Evolutionary conservation across 2,797 vertebrate species (phyloP).

Genomic region (Chiloscyllium punctatum): DNA sequence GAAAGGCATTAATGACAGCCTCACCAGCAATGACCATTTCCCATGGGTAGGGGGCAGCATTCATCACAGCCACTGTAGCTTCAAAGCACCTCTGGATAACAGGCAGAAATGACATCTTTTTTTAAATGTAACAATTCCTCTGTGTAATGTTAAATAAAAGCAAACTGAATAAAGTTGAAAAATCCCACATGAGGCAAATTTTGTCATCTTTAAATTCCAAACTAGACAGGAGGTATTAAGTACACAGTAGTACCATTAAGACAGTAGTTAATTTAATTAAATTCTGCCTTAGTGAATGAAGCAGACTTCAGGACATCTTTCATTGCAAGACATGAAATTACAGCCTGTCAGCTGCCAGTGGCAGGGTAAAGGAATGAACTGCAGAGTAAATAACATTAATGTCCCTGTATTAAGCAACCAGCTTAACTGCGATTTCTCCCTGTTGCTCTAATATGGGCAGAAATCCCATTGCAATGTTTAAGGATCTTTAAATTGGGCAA

Average conservation of each 20-base stretch:
- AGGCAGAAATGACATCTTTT: not conserved
- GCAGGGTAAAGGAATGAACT: slow-evolving; percentile 91
- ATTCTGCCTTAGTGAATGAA: slow-evolving; percentile 99
- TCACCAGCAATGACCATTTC: not conserved
- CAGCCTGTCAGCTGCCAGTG: slow-evolving; percentile 96
- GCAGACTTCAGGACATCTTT: slow-evolving; percentile 99
- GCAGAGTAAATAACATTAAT: slow-evolving; percentile 92
- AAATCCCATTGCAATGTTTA: not conserved
- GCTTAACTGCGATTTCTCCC: slow-evolving; percentile 70
- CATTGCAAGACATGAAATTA: slow-evolving; percentile 99
- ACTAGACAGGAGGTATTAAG: slow-evolving; percentile 90
- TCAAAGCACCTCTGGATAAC: not conserved
- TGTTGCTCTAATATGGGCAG: not conserved
- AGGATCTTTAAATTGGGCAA: not conserved
- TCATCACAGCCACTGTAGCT: not conserved
- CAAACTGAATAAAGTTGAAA: slow-evolving; percentile 45
- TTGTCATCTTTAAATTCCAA: slow-evolving; percentile 79
- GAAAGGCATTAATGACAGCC: not conserved
- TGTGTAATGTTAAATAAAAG: slow-evolving; percentile 7
- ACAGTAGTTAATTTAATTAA: slow-evolving; percentile 99
- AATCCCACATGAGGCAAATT: slow-evolving; percentile 70
- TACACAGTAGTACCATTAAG: slow-evolving; percentile 99
- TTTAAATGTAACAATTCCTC: not conserved
- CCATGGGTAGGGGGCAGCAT: not conserved
- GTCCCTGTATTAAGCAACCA: slow-evolving; percentile 85